Conservation (phyloP, 2,797 vertebrate genomes). For the Gambusia yucatana region DNA sequence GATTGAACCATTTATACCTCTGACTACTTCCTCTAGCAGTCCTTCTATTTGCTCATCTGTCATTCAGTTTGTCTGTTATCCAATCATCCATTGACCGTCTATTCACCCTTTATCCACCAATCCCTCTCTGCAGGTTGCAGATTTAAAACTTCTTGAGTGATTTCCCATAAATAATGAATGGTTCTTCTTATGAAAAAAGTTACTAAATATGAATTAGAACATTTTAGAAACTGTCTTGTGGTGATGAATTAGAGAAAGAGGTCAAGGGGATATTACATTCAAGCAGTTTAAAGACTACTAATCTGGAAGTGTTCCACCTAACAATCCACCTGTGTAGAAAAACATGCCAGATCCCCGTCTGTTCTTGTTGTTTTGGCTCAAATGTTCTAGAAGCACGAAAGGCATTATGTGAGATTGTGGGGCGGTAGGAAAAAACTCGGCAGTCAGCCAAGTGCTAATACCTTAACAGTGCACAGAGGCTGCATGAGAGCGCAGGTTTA, state of each 20-base stretch:
- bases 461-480: constrained; percentile 25
- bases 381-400: constrained; percentile 47
- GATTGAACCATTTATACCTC: not conserved
- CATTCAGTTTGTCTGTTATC: not conserved
- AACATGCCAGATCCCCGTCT: constrained; percentile 22
- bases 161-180: not conserved
- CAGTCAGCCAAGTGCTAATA: constrained; percentile 63
- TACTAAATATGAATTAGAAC: not conserved
- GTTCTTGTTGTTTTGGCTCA: constrained; percentile 30
- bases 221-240: not conserved
- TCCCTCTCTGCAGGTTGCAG: not conserved
- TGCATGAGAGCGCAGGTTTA: constrained; percentile 53
- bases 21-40: not conserved
- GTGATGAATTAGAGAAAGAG: not conserved
- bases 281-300: not conserved
- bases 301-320: not conserved
- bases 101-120: not conserved
- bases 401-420: constrained; percentile 55
- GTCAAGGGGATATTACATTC: not conserved
- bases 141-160: not conserved
- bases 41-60: not conserved
- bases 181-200: not conserved
- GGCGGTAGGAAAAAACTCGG: constrained; percentile 33
- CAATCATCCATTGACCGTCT: not conserved
- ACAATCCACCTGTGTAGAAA: constrained; percentile 15